A percentile compares a stretch with the other conserved stretches of the same genome.
Evolutionary conservation across 2,797 vertebrate species (phyloP).

Genomic region (Antennarius maculatus): DNA sequence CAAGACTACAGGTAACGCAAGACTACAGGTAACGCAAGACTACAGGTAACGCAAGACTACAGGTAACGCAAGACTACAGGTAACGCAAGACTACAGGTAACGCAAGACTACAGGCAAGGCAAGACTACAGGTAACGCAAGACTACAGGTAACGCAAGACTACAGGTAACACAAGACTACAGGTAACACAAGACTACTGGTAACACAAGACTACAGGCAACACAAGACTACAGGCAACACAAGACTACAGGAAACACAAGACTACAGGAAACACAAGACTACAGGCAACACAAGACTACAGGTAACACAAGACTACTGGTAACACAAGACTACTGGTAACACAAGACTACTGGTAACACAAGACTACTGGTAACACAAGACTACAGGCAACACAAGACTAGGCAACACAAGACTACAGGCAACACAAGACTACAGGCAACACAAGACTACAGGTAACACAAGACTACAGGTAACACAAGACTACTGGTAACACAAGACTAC

Average conservation of each 20-base stretch:
- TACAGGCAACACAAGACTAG: neutral
- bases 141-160: neutral
- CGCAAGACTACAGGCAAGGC: no score
- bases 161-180: neutral
- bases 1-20: neutral
- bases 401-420: no score
- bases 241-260: no score
- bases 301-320: neutral
- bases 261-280: no score
- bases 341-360: neutral
- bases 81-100: no score
- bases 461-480: neutral
- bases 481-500: neutral
- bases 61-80: no score
- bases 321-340: neutral
- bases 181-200: neutral
- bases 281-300: neutral
- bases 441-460: no score
- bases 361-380: neutral
- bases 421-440: neutral
- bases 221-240: no score
- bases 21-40: neutral
- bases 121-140: neutral
- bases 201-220: neutral
- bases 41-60: neutral